phyloP scores from a whole-genome alignment of 2,888 invertebrate species.

The Oxytorus armatus region DNA sequence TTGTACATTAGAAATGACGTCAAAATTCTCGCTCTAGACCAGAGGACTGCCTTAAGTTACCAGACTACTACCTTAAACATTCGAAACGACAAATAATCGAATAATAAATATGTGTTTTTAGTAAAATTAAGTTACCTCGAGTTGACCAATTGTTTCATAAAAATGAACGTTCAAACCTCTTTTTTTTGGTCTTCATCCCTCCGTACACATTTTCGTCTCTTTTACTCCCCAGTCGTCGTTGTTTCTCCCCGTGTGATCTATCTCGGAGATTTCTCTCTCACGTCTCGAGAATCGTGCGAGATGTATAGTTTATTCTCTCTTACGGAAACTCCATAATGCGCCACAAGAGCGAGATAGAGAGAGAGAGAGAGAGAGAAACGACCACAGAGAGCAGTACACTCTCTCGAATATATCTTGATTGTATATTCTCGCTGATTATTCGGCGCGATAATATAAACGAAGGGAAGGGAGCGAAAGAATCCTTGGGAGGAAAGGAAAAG shows the following conservation, averaged over 20 bases:
- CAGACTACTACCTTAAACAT: no score
- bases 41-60: no score
- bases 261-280: constrained; percentile 61
- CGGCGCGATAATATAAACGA: constrained; percentile 65
- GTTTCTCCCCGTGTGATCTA: constrained; percentile 25
- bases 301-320: constrained; percentile 44
- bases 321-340: constrained; percentile 53
- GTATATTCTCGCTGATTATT: constrained; percentile 64
- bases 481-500: constrained; percentile 19
- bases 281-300: constrained; percentile 54
- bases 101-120: no score
- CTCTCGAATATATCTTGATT: constrained; percentile 64
- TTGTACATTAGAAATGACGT: no score
- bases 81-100: no score
- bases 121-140: no score
- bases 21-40: no score
- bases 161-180: constrained; percentile 1
- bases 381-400: constrained; percentile 49
- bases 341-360: constrained; percentile 21
- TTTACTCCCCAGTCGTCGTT: constrained; percentile 9
- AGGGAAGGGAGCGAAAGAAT: constrained; percentile 58
- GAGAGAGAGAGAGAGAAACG: constrained; percentile 19
- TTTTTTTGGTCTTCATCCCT: constrained; percentile 16
- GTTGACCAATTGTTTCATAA: no score
- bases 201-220: not conserved